A percentile compares a stretch with the other conserved stretches of the same genome.
These are phyloP conservation scores for Sebastes diploproa DNA, from an alignment of 2,797 vertebrate genomes.

Conservation along the genomic window DNA sequence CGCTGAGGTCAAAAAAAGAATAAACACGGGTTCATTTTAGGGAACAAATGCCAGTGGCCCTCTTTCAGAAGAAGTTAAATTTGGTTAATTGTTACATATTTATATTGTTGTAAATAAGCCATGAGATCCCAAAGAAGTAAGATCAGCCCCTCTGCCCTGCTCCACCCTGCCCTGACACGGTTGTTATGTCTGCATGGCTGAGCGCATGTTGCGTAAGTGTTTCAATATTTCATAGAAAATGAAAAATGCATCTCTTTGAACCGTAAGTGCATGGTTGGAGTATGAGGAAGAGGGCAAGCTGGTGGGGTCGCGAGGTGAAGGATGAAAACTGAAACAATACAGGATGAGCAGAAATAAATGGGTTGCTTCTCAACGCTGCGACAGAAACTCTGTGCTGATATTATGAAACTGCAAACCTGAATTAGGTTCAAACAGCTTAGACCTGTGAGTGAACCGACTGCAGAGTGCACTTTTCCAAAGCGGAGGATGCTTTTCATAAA, in stretches of 20 bases:
- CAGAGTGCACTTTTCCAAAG: slow-evolving; percentile 22
- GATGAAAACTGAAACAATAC: neutral
- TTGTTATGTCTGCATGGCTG: slow-evolving; percentile 61
- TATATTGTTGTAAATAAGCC: slow-evolving; percentile 42
- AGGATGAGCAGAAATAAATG: slow-evolving; percentile 28
- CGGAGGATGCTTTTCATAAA: slow-evolving; percentile 47
- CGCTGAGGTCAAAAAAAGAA: neutral
- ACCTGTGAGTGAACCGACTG: slow-evolving; percentile 17
- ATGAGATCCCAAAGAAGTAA: slow-evolving; percentile 37
- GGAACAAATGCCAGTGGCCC: neutral
- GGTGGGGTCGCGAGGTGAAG: slow-evolving; percentile 58
- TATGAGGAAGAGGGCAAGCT: slow-evolving; percentile 37
- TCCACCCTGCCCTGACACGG: slow-evolving; percentile 60
- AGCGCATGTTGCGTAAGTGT: slow-evolving; percentile 78
- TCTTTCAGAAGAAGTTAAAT: slow-evolving; percentile 6
- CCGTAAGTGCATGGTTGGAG: slow-evolving; percentile 64
- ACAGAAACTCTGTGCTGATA: neutral
- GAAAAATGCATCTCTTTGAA: slow-evolving; percentile 78
- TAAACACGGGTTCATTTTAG: neutral
- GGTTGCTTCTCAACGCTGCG: neutral
- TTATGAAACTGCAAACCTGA: slow-evolving; percentile 18
- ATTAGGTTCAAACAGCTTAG: slow-evolving; percentile 35
- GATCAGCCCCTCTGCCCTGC: slow-evolving; percentile 55
- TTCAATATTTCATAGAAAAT: slow-evolving; percentile 82
- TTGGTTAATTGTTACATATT: slow-evolving; percentile 24